Conservation (phyloP, 1,140 invertebrate species). For the Heliconius congener region DNA sequence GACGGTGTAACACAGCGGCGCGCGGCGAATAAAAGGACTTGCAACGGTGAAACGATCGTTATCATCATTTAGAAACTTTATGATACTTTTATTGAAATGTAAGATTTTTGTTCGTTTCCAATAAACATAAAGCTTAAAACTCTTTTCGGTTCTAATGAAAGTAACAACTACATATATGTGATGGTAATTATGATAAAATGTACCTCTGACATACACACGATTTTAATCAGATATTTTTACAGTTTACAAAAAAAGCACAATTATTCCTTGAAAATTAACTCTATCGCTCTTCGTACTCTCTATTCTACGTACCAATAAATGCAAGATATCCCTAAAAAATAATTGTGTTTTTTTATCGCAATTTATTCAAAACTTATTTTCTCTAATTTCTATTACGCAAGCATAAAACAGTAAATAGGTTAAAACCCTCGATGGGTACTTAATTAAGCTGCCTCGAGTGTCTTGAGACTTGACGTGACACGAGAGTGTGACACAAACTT, state of each 20-base stretch:
- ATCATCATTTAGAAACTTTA: constrained; percentile 31
- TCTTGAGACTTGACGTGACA: constrained; percentile 1
- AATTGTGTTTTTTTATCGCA: background rate
- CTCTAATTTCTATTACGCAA: background rate
- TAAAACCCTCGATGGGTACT: constrained; percentile 3
- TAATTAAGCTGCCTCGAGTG: constrained; percentile 12
- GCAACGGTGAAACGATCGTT: constrained; percentile 24
- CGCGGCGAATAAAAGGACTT: constrained; percentile 17
- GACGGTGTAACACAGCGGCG: background rate
- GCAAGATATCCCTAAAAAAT: too few species aligned
- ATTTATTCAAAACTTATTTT: background rate
- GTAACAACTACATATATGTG: background rate
- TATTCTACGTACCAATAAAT: too few species aligned
- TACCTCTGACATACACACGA: background rate
- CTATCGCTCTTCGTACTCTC: too few species aligned
- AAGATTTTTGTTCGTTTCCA: constrained; percentile 2
- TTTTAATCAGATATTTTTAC: background rate
- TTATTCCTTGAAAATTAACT: background rate
- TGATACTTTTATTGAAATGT: constrained; percentile 30
- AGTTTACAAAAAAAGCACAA: background rate
- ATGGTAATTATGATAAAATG: background rate
- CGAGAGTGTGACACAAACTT: background rate
- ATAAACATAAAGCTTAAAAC: constrained; percentile 13
- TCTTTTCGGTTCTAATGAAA: constrained; percentile 8
- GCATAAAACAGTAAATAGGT: constrained; percentile 11